Percentiles rank a stretch among this genome's conserved stretches.
Evolutionary conservation across 2,888 invertebrate genomes (phyloP).

Genomic region (Rhagonycha fulva): DNA sequence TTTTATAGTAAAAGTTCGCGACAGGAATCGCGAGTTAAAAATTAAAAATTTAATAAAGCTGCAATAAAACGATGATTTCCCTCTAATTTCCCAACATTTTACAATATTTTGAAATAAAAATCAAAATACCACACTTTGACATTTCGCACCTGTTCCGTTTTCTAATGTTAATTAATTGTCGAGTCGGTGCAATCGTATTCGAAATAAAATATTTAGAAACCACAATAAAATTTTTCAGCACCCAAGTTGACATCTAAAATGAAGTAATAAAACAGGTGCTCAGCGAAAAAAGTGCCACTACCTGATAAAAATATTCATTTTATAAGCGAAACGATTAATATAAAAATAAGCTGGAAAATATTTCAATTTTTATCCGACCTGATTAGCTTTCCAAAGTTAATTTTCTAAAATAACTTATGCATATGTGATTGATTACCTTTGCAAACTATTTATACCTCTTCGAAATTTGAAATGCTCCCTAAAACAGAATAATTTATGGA

Average conservation of each 20-base stretch:
- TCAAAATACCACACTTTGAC: not conserved
- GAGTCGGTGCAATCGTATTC: not conserved
- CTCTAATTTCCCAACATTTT: not conserved
- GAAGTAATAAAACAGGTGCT: not conserved
- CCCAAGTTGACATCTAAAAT: not conserved
- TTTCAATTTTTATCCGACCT: not conserved
- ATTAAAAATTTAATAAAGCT: not conserved
- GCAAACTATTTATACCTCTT: not conserved
- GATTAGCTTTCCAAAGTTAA: not conserved
- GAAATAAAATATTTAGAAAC: not conserved
- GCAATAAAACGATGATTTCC: not conserved
- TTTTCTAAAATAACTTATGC: not conserved
- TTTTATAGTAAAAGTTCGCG: not conserved
- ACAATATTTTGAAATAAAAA: not conserved
- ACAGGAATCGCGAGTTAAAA: not conserved
- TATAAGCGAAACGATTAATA: not conserved
- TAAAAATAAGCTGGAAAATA: slow-evolving; percentile 1
- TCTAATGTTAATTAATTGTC: not conserved
- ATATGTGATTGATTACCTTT: not conserved
- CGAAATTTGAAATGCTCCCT: not conserved
- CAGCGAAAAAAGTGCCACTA: not conserved
- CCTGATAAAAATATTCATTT: slow-evolving; percentile 3
- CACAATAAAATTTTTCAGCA: not conserved
- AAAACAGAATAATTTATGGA: not conserved
- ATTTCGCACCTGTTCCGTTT: not conserved